Evolutionary conservation across 30 jellyfish, hydroid and myxozoan species (phyloP), one percentile per base, ranked within the genome.

Genomic region (Morbakka virulenta): DNA sequence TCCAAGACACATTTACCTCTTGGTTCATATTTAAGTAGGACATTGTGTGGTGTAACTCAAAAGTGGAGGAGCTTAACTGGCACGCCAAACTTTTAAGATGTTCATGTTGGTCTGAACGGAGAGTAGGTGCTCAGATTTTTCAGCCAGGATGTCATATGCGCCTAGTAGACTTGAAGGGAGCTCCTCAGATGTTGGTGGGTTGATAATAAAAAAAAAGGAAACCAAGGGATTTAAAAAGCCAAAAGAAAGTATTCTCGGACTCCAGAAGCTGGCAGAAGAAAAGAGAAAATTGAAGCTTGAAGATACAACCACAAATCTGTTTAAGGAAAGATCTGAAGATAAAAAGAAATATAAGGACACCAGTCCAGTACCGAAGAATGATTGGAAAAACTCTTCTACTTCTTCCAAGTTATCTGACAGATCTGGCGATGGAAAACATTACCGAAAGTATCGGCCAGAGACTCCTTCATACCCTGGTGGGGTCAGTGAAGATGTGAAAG

Each of bases 391-490:
- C 2, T 79, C 32, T 64, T 17, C 11, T n/a, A 51, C 0, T 31
- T 50, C 53, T 14, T 52, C 64, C n/a, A n/a, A n/a, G n/a, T n/a
- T n/a, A 17, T 53, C 34, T 66, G 25, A 32, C 48, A 23, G 41
- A 17, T 67, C 34, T 51, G 33, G 47, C 49, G 74, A 51, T 35
- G 77, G 57, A 36, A 62, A 88, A 33, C 73, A 76, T 17, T 91
- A 91, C 52, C 81, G 98, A 28, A 35, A 88, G n/a, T 83, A 84
- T 52, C 83, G 74, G 32, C 98, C 98, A 17, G 98, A 91, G 35
- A 91, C 98, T 2, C 98, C 98, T 9, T 91, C 98, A 9, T 72
- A 91, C 74, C 95, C 98, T 31, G 98, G 98, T 13, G 98, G 98
- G 27, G 98, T 91, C 0, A 91, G 85, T 36, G 78, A 91, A 31